These are phyloP conservation scores for Protosalanx chinensis DNA, from an alignment of 2,797 vertebrate species.

Conservation along the genomic window DNA sequence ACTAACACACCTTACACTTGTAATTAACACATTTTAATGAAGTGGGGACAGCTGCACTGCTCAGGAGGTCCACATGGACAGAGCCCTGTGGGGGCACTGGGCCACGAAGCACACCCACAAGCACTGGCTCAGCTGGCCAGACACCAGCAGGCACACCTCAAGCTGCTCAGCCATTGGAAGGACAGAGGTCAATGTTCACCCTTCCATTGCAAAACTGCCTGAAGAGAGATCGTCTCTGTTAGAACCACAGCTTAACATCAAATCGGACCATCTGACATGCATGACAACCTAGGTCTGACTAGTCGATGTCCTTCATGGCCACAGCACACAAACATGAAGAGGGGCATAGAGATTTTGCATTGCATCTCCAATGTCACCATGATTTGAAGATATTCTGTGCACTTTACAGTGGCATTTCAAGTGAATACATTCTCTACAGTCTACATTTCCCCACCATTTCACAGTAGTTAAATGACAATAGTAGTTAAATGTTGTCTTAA, in stretches of 20 bases:
- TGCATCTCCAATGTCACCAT: slow-evolving; percentile 17
- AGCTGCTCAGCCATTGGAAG: slow-evolving; percentile 57
- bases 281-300: slow-evolving; percentile 36
- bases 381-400: too few relatives aligned
- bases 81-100: slow-evolving; percentile 39
- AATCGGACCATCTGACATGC: slow-evolving; percentile 54
- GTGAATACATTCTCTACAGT: neutral
- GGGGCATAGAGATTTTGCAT: slow-evolving; percentile 11
- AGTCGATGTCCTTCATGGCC: slow-evolving; percentile 60
- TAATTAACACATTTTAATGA: slow-evolving; percentile 61
- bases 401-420: slow-evolving; percentile 22
- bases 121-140: slow-evolving; percentile 51
- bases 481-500: too few relatives aligned
- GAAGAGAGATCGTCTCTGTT: slow-evolving; percentile 41
- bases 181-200: slow-evolving; percentile 64
- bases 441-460: too few relatives aligned
- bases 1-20: slow-evolving; percentile 31
- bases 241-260: slow-evolving; percentile 54
- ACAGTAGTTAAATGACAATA: too few relatives aligned
- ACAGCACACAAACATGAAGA: slow-evolving; percentile 37
- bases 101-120: slow-evolving; percentile 43
- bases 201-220: slow-evolving; percentile 63
- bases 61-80: slow-evolving; percentile 45
- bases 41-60: slow-evolving; percentile 56
- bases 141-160: slow-evolving; percentile 39